phyloP scores from a whole-genome alignment of 2,113 vertebrate species.

The Gopherus evgoodei region DNA sequence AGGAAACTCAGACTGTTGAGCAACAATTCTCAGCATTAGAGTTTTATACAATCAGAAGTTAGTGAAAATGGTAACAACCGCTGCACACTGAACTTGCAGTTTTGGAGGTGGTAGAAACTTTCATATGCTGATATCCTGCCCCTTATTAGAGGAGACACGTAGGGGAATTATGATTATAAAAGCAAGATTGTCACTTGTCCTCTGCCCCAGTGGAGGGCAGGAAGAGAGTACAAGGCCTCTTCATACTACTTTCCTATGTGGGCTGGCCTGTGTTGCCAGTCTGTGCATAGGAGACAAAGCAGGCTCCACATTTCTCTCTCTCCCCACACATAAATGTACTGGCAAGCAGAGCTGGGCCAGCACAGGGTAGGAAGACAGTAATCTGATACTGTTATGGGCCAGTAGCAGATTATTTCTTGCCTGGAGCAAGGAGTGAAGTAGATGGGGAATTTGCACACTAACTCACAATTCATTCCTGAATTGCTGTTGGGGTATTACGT shows the following conservation, averaged over 20 bases:
- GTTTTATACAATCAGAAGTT: neutral
- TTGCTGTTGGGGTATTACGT: neutral
- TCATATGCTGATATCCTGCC: too few relatives aligned
- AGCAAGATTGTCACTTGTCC: too few relatives aligned
- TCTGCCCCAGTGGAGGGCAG: too few relatives aligned
- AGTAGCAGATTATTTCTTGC: neutral
- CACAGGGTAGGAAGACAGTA: neutral
- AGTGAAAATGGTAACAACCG: too few relatives aligned
- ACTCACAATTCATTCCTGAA: neutral
- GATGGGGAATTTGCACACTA: neutral
- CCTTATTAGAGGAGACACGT: too few relatives aligned
- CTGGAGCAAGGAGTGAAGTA: neutral
- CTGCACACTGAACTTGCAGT: too few relatives aligned
- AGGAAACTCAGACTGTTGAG: neutral
- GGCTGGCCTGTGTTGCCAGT: neutral
- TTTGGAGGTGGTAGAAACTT: too few relatives aligned
- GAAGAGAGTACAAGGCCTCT: neutral
- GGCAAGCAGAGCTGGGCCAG: neutral
- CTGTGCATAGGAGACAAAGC: neutral
- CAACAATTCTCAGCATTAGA: neutral
- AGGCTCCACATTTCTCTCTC: neutral
- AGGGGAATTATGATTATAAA: too few relatives aligned
- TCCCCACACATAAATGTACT: neutral
- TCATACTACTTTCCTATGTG: neutral
- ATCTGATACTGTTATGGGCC: neutral